Evolutionary conservation across 2,113 vertebrate genomes (phyloP), one percentile per base, ranked within the genome.

Genomic region (Acinonyx jubatus): DNA sequence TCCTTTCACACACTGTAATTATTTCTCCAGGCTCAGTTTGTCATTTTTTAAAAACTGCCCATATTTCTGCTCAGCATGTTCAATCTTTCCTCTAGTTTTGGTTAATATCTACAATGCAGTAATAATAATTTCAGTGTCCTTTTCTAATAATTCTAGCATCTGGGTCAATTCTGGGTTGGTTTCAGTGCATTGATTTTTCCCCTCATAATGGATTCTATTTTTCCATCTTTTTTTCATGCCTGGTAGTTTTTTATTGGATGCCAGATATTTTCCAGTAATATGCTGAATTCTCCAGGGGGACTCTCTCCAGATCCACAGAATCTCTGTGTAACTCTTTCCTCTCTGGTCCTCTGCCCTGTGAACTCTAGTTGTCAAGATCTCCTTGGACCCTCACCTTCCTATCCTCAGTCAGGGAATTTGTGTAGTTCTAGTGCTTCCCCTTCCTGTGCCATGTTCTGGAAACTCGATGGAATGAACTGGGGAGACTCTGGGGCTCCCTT

Each of bases 241-340:
- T 96, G n/a, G 33, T 88, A 48, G 74, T 21, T 81, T 88, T 96
- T 83, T 10, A 68, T 69, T 68, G n/a, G 65, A 52, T 55, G 55
- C 31, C 33, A 89, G 41, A 27, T 79, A 91, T 66, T 93, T 85
- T 21, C 38, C 82, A n/a, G 10, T 50, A 52, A 50, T 12, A 31
- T 61, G 23, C 68, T 73, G 33, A 48, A 52, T 61, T 52, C 25
- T 80, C 36, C 6, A 38, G 16, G 15, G 4, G 4, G 3, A 14
- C 25, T n/a, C 27, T 74, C 50, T 82, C 33, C 18, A 78, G 7
- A 48, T 19, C 27, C 23, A 1, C 1, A 7, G 79, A 52, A 19
- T 79, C 23, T 68, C 14, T 89, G 7, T 45, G 12, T 52, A 14
- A 55, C 50, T 38, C 89, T 57, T 66, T 91, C 19, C 27, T 36